Conservation (phyloP, 2,888 invertebrate species). For the Notocelia uddmanniana region DNA sequence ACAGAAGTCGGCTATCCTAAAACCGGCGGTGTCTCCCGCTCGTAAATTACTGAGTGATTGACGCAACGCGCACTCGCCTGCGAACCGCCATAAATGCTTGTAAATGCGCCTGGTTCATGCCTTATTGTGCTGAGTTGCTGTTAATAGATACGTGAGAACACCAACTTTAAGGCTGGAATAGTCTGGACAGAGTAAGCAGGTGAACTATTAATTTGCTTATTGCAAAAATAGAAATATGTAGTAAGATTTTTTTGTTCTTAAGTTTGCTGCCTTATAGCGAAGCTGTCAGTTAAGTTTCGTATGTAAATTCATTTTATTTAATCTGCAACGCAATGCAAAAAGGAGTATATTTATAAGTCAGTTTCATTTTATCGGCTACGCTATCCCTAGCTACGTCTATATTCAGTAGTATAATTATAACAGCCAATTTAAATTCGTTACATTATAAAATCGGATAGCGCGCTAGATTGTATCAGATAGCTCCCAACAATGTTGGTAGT, state of each 20-base stretch:
- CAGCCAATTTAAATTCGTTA: too few species aligned
- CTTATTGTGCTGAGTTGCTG: slow-evolving; percentile 33
- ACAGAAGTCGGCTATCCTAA: slow-evolving; percentile 25
- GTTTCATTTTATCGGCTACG: neutral
- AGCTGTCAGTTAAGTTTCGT: neutral
- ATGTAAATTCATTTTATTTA: neutral
- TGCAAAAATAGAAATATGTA: slow-evolving; percentile 4
- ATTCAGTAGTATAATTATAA: too few species aligned
- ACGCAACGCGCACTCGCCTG: slow-evolving; percentile 36
- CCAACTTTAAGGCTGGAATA: neutral
- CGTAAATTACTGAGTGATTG: slow-evolving; percentile 45
- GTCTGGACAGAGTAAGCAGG: neutral
- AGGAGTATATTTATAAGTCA: neutral
- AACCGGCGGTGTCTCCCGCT: slow-evolving; percentile 33
- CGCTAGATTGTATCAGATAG: too few species aligned
- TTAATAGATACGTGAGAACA: slow-evolving; percentile 31
- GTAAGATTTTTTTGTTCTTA: neutral
- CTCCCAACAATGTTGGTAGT: too few species aligned
- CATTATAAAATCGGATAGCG: too few species aligned
- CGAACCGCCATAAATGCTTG: slow-evolving; percentile 40
- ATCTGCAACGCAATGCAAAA: neutral
- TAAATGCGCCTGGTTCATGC: slow-evolving; percentile 35
- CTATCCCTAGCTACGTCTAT: neutral
- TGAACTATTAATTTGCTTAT: neutral
- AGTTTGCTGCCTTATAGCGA: neutral